Evolutionary conservation across 2,888 invertebrate species (phyloP), one percentile per base, ranked within the genome.

Genomic region (Orthonevra nobilis): DNA sequence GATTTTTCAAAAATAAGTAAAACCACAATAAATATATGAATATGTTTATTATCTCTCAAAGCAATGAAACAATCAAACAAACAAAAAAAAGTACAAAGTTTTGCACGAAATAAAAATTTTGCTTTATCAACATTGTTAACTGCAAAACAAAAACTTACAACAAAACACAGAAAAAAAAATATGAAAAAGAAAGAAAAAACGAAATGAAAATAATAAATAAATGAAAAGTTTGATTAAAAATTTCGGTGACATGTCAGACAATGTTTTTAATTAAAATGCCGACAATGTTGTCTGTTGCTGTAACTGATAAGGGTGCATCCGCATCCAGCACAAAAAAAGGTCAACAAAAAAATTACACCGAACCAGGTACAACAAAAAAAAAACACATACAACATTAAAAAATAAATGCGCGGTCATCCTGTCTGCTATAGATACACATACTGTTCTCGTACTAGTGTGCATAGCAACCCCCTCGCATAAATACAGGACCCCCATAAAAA

Each of bases 201-300:
- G 26, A 23, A 56, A 40, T 15, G n/a, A 30, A 32, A 52, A 15
- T 6, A 28, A 50, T 30, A 46, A 54, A 30, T 52, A 32, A 60
- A 5, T 23, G 3, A 3, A 64, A 72, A 40, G 72, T 72, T 72
- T 79, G 77, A 66, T 72, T 72, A 79, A 79, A 79, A 79, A 79
- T 66, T 66, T 72, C 64, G 77, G 72, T 79, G 77, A 79, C 77
- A 79, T 79, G 77, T 72, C 72, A 61, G 72, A 72, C 64, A 79
- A 66, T 72, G 66, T 79, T 79, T 77, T 79, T 79, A 79, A 79
- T 79, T 79, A 79, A 79, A 79, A 79, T 72, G 77, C 72, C 72
- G 77, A 72, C 77, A 77, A 77, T 77, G 72, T 77, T 72, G 64
- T 72, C 60, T 72, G 64, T 54, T 66, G 52, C 70, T 66, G 77